phyloP scores from a whole-genome alignment of 2,888 invertebrate species.

The Ophion obscuratus region DNA sequence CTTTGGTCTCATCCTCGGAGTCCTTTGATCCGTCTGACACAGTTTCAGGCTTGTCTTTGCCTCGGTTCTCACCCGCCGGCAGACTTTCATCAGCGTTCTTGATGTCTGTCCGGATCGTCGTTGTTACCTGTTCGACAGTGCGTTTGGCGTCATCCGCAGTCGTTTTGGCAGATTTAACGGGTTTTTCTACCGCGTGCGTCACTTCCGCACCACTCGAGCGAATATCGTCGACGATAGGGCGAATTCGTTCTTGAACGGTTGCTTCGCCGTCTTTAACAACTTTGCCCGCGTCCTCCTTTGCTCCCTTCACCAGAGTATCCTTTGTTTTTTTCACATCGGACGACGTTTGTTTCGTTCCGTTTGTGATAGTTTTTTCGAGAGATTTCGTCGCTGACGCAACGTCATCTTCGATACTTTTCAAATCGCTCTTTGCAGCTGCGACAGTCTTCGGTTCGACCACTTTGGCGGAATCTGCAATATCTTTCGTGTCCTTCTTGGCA shows the following conservation, averaged over 20 bases:
- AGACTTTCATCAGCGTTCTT: slow-evolving; percentile 45
- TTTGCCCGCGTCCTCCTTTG: slow-evolving; percentile 68
- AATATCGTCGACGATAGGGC: slow-evolving; percentile 46
- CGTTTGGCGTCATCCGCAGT: slow-evolving; percentile 64
- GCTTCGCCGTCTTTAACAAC: slow-evolving; percentile 60
- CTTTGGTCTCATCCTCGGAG: slow-evolving; percentile 70
- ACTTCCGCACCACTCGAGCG: slow-evolving; percentile 39
- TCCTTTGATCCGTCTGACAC: slow-evolving; percentile 51
- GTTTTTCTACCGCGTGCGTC: slow-evolving; percentile 35
- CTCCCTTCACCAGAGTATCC: slow-evolving; percentile 60
- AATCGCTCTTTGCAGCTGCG: slow-evolving; percentile 53
- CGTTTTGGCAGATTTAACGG: slow-evolving; percentile 30
- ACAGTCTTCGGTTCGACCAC: slow-evolving; percentile 64
- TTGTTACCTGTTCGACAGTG: slow-evolving; percentile 37
- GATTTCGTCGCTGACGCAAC: slow-evolving; percentile 63
- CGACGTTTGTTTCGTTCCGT: slow-evolving; percentile 51
- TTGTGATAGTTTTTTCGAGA: slow-evolving; percentile 66
- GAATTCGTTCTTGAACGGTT: slow-evolving; percentile 45
- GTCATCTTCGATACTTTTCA: slow-evolving; percentile 64
- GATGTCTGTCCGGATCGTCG: slow-evolving; percentile 56
- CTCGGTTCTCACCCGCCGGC: slow-evolving; percentile 25
- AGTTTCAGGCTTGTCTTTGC: slow-evolving; percentile 56
- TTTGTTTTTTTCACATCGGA: slow-evolving; percentile 61
- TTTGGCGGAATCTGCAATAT: slow-evolving; percentile 64
- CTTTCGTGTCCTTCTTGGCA: slow-evolving; percentile 62